phyloP scores from a whole-genome alignment of 2,113 vertebrate species.

The Festucalex cinctus region DNA sequence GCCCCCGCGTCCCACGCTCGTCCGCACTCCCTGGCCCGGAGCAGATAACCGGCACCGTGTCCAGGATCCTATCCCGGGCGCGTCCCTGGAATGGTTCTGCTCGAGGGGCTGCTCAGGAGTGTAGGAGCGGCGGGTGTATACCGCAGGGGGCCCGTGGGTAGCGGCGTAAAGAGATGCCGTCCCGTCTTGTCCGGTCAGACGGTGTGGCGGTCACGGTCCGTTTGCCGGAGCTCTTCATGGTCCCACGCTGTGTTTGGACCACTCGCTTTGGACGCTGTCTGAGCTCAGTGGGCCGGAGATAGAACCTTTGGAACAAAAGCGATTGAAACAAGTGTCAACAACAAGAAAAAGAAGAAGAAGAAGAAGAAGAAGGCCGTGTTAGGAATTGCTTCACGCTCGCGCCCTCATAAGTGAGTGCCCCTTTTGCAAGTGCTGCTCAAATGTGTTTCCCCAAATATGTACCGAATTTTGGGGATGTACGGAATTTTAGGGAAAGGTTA shows the following conservation, averaged over 20 bases:
- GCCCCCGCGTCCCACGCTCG: conserved; percentile 43
- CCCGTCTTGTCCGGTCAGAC: conserved; percentile 51
- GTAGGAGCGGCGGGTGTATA: conserved; percentile 57
- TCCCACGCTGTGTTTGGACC: conserved; percentile 39
- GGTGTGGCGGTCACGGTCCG: conserved; percentile 49
- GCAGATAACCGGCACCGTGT: conserved; percentile 61
- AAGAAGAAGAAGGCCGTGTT: neutral
- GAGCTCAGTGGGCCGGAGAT: conserved; percentile 50
- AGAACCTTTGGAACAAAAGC: conserved; percentile 60
- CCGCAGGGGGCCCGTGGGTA: conserved; percentile 51
- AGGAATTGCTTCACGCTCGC: neutral
- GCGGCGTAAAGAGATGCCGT: conserved; percentile 35
- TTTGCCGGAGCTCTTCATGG: conserved; percentile 35
- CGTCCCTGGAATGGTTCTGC: conserved; percentile 33
- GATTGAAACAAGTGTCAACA: conserved; percentile 58
- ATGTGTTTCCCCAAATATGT: too few species aligned
- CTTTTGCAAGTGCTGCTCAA: too few species aligned
- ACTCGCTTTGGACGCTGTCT: conserved; percentile 46
- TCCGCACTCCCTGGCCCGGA: conserved; percentile 63
- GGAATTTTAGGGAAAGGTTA: too few species aligned
- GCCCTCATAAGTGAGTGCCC: too few species aligned
- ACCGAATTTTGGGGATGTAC: too few species aligned
- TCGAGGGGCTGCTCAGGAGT: conserved; percentile 28
- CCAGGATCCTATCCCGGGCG: conserved; percentile 51
- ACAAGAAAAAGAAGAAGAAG: conserved; percentile 12